A percentile compares a stretch with the other conserved stretches of the same genome.
Evolutionary conservation across 2,797 vertebrate species (phyloP).

Genomic region (Onychomys leucogaster): DNA sequence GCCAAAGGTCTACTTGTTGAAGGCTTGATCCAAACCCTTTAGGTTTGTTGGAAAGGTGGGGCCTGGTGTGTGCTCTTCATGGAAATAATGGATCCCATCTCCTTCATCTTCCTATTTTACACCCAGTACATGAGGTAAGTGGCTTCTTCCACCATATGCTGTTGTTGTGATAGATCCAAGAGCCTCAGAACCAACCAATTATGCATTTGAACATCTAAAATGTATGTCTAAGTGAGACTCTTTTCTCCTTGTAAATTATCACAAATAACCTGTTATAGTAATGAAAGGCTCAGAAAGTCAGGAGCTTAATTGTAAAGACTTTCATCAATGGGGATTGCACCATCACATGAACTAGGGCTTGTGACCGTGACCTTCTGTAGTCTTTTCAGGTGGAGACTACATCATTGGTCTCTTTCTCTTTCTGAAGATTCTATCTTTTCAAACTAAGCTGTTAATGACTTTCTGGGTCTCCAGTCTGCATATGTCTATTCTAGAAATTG

Average conservation of each 20-base stretch:
- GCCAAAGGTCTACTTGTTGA: not conserved
- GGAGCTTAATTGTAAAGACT: not conserved
- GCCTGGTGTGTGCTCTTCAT: not conserved
- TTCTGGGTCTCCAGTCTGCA: not conserved
- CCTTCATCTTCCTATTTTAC: not conserved
- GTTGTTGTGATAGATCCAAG: not conserved
- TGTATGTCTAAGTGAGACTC: not conserved
- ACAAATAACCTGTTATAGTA: not conserved
- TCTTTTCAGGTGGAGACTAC: not conserved
- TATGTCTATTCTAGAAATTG: not conserved
- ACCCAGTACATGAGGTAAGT: not conserved
- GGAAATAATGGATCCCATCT: not conserved
- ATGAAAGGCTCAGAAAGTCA: not conserved
- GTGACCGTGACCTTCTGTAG: no score
- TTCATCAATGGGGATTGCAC: not conserved
- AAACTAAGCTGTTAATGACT: not conserved
- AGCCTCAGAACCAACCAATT: not conserved
- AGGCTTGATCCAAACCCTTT: not conserved
- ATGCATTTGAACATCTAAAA: not conserved
- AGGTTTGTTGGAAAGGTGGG: not conserved
- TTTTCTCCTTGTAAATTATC: not conserved
- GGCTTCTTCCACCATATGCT: not conserved
- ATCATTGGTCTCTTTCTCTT: not conserved
- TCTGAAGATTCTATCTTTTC: not conserved
- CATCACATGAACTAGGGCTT: not conserved